A percentile compares a stretch with the other conserved stretches of the same genome.
These are phyloP conservation scores for Pseudolaguvia tuberculata DNA, from an alignment of 2,113 vertebrate species.

Conservation along the genomic window DNA sequence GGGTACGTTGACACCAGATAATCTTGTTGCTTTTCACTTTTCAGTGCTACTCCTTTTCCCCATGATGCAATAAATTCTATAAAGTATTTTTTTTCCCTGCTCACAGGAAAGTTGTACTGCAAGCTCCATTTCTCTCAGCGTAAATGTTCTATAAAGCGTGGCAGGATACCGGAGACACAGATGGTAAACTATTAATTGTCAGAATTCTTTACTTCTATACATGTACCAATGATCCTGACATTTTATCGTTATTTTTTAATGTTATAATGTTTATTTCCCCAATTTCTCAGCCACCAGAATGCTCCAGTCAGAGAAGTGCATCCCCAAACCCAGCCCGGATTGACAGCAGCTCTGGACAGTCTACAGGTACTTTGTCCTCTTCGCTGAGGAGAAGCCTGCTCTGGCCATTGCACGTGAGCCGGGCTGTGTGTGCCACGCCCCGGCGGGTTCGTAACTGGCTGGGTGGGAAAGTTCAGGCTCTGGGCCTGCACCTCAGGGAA, in stretches of 20 bases:
- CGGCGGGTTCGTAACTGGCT: conserved; percentile 72
- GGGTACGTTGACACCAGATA: conserved; percentile 62
- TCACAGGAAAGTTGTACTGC: conserved; percentile 90
- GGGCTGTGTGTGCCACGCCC: conserved; percentile 77
- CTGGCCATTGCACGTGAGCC: conserved; percentile 79
- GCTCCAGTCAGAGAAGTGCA: neutral
- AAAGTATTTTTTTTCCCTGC: conserved; percentile 33
- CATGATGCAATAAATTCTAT: neutral
- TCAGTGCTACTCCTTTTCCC: neutral
- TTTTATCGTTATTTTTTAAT: too few species aligned
- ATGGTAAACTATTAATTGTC: conserved; percentile 54
- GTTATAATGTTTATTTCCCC: neutral
- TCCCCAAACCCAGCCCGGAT: conserved; percentile 41
- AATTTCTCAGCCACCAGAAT: conserved; percentile 21
- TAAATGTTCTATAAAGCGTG: conserved; percentile 72
- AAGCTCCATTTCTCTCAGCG: conserved; percentile 87
- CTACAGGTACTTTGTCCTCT: conserved; percentile 90
- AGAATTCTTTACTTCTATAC: neutral
- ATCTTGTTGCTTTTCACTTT: neutral
- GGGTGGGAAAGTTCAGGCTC: conserved; percentile 66
- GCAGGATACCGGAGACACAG: conserved; percentile 67
- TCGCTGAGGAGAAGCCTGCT: conserved; percentile 76
- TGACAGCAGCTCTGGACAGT: conserved; percentile 56
- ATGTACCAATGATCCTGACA: neutral
- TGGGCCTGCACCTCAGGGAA: conserved; percentile 79